Base-by-base conservation (phyloP, 2,113 vertebrate genomes). In the Neotoma lepida region DNA sequence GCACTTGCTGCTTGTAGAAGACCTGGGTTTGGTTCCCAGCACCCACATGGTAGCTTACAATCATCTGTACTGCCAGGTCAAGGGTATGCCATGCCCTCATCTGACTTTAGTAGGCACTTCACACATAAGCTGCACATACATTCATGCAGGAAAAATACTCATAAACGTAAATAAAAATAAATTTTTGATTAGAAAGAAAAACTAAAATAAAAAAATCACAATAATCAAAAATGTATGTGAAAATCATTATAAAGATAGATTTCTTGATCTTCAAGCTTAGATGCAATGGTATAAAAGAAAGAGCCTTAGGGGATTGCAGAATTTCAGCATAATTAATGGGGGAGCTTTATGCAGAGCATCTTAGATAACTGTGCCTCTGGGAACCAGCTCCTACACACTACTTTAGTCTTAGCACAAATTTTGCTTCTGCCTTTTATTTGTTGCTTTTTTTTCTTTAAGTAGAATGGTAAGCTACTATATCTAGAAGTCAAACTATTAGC, bases 281-380 rank as follows among this genome's bases (percentile, higher is more conserved):
- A 49, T 41, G 10, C 30, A 54, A 46, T 88, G n/a, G 58, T 49
- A 77, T 24, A 88, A 88, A 87, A 46, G 28, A 92, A 96, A 33
- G 3, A 77, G 39, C 24, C 33, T 78, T 90, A 33, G 39, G 4
- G 56, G 30, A 84, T 63, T 63, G 26, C 26, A 84, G 76, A 93
- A 87, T 56, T 84, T 90, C 68, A 93, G n/a, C 61, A 91, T 90
- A 93, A 88, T 84, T 78, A 93, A 54, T 85, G 44, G 39, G 54
- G 56, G 30, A 93, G 58, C 68, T 88, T 33, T 77, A 87, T 87
- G 63, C 82, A 88, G 24, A 90, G n/a, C 44, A 82, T 24, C 61
- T 61, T 76, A 26, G 8, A 77, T 81, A 92, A 81, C 30, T 93
- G 18, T 80, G 76, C 41, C 66, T 56, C 82, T 64, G 24, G 70